Percentiles rank a stretch among this genome's conserved stretches.
Conservation (phyloP, 1,140 invertebrate genomes). For the Bombyx mandarina region DNA sequence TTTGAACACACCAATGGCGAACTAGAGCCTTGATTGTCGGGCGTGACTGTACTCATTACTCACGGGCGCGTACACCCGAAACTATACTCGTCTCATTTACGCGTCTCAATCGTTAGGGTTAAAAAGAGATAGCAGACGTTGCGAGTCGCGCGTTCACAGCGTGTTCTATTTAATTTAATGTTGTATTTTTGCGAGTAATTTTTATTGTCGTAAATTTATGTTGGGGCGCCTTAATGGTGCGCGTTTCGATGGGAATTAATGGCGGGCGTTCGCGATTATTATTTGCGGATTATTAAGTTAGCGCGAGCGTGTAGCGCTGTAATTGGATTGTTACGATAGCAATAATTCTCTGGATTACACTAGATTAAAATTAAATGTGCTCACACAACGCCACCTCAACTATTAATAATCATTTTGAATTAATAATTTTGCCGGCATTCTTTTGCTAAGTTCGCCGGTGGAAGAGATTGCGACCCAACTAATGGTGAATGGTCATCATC, state of each 20-base stretch:
- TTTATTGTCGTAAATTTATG: background rate
- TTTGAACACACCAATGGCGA: slow-evolving; percentile 46
- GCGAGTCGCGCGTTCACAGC: background rate
- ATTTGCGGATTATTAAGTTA: too few species aligned
- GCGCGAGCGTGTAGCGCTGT: too few species aligned
- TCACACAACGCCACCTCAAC: too few species aligned
- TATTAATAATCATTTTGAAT: too few species aligned
- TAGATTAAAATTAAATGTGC: too few species aligned
- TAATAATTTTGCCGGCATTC: too few species aligned
- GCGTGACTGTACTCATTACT: slow-evolving; percentile 56
- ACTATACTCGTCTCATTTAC: slow-evolving; percentile 29
- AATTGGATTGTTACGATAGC: too few species aligned
- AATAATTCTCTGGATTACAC: too few species aligned
- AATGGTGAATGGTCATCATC: too few species aligned
- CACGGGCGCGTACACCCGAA: slow-evolving; percentile 22
- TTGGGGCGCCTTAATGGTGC: background rate
- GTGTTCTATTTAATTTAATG: background rate
- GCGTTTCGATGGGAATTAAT: background rate
- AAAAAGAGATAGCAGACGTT: background rate
- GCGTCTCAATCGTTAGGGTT: slow-evolving; percentile 3
- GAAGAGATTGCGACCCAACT: too few species aligned
- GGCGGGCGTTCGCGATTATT: too few species aligned
- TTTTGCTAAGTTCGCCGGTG: too few species aligned
- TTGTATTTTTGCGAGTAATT: background rate
- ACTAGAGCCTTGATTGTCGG: slow-evolving; percentile 43